Evolutionary conservation across 1,140 invertebrate genomes (phyloP), one percentile per base, ranked within the genome.

Genomic region (Apis dorsata): DNA sequence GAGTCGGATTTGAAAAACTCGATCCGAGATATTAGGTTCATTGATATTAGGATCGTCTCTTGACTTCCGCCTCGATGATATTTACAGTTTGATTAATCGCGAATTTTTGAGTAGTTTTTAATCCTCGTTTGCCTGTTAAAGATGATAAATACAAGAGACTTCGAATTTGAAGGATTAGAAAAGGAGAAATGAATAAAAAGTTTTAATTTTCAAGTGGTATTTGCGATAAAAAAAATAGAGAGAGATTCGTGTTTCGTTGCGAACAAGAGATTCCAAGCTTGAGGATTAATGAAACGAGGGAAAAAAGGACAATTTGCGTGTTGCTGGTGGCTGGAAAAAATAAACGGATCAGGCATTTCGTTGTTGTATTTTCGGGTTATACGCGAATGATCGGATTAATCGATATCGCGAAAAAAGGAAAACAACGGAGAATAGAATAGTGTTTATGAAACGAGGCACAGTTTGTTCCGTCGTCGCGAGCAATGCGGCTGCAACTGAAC

Each of bases 401-500:
- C 71, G 55, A 73, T 73, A 55, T 28, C 19, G 71, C 19, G 55
- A 44, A 28, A 15, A 44, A 59, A 59, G 70, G 19, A n/a, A 59
- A 73, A 59, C 44, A 73, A 59, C 55, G 55, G 12, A 21, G 71
- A 73, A 73, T 55, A 44, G 71, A 44, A 73, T 21, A 59, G 55
- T 59, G 55, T 73, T 73, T 73, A 59, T 28, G 60, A 74, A 53
- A 51, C 57, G 28, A 55, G 49, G 66, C 60, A 51, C 72, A 75
- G 57, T 57, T 73, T 55, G 78, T 72, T 51, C 34, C 44, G 12
- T n/a, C 44, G 66, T 72, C 51, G 69, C 60, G 59, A 65, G 24
- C 57, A 11, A 24, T 62, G n/a, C 70, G 65, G 74, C 84, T 85
- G 85, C 66, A 79, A 13, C n/a, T 57, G 73, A 44, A 72, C 72